A percentile compares a stretch with the other conserved stretches of the same genome.
phyloP scores from a whole-genome alignment of 2,113 vertebrate species.

The Oryzias javanicus region DNA sequence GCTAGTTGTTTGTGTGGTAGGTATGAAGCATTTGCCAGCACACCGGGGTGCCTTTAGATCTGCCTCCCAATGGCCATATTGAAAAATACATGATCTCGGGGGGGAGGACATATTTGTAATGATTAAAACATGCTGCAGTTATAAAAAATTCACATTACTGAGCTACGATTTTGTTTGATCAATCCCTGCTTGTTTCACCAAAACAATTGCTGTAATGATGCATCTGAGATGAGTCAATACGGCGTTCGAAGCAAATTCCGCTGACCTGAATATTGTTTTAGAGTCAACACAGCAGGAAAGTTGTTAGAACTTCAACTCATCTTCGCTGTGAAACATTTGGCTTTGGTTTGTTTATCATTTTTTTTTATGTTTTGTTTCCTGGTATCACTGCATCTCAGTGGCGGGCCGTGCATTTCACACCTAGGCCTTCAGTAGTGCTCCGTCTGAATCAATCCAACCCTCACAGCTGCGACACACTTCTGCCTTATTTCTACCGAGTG shows the following conservation, averaged over 20 bases:
- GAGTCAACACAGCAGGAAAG: slow-evolving; percentile 28
- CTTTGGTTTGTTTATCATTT: slow-evolving; percentile 19
- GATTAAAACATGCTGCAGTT: slow-evolving; percentile 49
- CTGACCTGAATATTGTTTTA: slow-evolving; percentile 43
- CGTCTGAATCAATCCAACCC: too few species aligned
- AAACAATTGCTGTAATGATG: slow-evolving; percentile 51
- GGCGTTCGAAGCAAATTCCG: slow-evolving; percentile 14
- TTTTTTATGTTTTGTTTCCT: background rate
- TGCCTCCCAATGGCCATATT: slow-evolving; percentile 35
- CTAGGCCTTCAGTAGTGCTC: too few species aligned
- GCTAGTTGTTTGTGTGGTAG: slow-evolving; percentile 25
- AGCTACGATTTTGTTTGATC: slow-evolving; percentile 46
- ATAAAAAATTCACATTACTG: slow-evolving; percentile 48
- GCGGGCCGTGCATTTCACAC: too few species aligned
- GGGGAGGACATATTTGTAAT: slow-evolving; percentile 53
- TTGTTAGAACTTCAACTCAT: slow-evolving; percentile 26
- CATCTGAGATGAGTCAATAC: slow-evolving; percentile 46
- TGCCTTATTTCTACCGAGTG: too few species aligned
- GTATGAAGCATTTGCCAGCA: slow-evolving; percentile 54
- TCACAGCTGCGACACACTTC: too few species aligned
- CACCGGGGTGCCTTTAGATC: slow-evolving; percentile 53
- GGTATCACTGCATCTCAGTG: slow-evolving; percentile 17
- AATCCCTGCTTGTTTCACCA: slow-evolving; percentile 26
- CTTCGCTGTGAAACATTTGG: slow-evolving; percentile 35
- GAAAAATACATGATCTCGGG: slow-evolving; percentile 33